These are phyloP conservation scores for Beroe ovata DNA, from an alignment of 37 sponge, comb jelly and placozoan genomes.

Conservation along the genomic window DNA sequence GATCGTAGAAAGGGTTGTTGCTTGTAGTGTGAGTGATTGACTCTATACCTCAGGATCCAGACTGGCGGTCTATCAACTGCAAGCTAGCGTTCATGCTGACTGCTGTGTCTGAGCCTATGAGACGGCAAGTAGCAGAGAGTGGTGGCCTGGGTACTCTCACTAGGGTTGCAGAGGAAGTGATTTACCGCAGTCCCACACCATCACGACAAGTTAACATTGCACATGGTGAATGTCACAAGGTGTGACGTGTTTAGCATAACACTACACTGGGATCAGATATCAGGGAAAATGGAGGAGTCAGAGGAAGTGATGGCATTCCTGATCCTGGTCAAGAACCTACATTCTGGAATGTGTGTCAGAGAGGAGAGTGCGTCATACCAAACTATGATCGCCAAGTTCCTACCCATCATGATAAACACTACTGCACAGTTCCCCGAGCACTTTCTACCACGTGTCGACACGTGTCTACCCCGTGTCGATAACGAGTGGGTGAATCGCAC, in stretches of 20 bases:
- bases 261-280: constrained; percentile 25
- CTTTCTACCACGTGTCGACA: background rate
- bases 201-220: background rate
- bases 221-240: background rate
- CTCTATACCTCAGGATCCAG: constrained; percentile 29
- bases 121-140: background rate
- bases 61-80: constrained; percentile 18
- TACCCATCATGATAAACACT: constrained; percentile 33
- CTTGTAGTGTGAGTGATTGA: too few relatives aligned
- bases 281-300: background rate
- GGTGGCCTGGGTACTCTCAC: background rate
- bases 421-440: constrained; percentile 20
- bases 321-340: background rate
- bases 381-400: constrained; percentile 18
- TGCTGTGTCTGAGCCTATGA: constrained; percentile 18
- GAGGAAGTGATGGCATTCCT: background rate
- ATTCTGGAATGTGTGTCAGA: background rate
- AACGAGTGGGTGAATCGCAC: too few relatives aligned
- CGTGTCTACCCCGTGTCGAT: too few relatives aligned
- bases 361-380: constrained; percentile 34
- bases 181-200: too few relatives aligned
- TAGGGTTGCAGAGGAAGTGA: background rate
- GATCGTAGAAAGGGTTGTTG: too few relatives aligned
- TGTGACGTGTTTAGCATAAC: constrained; percentile 38
- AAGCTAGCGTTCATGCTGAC: constrained; percentile 52